Evolutionary conservation across 35 echinoderm and acorn worm species (phyloP), one percentile per base, ranked within the genome.

Genomic region (Apostichopus californicus): DNA sequence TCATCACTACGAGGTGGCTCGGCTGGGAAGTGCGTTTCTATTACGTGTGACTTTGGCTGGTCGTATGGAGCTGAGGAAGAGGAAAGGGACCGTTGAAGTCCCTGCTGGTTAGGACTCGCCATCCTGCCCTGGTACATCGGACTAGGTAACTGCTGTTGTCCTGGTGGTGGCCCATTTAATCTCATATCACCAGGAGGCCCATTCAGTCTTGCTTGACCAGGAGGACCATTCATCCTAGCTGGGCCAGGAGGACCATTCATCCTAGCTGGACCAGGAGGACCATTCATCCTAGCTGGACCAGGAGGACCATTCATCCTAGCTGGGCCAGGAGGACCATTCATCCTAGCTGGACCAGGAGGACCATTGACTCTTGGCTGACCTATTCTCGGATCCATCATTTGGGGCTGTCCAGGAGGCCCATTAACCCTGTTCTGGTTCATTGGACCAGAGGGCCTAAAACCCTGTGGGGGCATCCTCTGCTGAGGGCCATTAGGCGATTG

Each of bases 381-480:
- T 56, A 57, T 5, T 8, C 80, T 83, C 55, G 28, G 80, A 22
- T 75, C 2, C 15, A 18, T 22, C 71, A 75, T 85, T 14, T 10
- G 54, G 18, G 23, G 54, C 56, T 85, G 81, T 15, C 52, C 55
- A 58, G 56, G 17, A 58, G 81, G 81, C 54, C 81, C 81, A 85
- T 59, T 59, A 54, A 24, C 4, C 23, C 81, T 85, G 71, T 14
- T 7, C 14, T n/a, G 55, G 57, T 85, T 85, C 54, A 85, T 58
- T 56, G 81, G 81, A 5, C 81, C 81, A 59, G 13, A 23, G 7
- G 81, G 20, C 20, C 55, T 56, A 59, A 0, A 85, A n/a, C 86
- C 86, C 28, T 89, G 86, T 10, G 92, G 92, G n/a, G 26, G 90
- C n/a, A 91, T 82, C 46, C 93, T 91, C 10, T 87, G 92, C 11